A percentile compares a stretch with the other conserved stretches of the same genome.
Evolutionary conservation across 2,113 vertebrate genomes (phyloP).

Genomic region (Zapornia atra): DNA sequence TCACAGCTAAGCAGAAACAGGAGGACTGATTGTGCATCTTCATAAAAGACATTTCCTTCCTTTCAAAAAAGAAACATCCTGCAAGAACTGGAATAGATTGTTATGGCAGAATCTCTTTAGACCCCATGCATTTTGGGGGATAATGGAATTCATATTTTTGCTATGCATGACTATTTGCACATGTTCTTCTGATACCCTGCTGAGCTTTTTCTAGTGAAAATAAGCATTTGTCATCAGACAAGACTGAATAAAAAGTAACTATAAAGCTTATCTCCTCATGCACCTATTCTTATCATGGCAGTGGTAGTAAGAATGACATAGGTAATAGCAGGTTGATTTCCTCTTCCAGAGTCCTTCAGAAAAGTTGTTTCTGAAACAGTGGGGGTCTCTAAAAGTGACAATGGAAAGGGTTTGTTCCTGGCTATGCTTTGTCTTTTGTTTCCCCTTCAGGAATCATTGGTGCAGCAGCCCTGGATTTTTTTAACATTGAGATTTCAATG

Average conservation of each 20-base stretch:
- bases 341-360: background rate
- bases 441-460: constrained; percentile 76
- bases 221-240: background rate
- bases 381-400: background rate
- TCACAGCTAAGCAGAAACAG: background rate
- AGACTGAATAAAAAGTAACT: background rate
- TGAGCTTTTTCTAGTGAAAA: background rate
- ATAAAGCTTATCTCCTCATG: background rate
- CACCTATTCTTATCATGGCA: background rate
- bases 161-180: background rate
- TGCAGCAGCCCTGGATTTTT: constrained; percentile 82
- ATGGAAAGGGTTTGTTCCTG: background rate
- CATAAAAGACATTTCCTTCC: background rate
- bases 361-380: background rate
- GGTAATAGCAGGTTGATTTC: background rate
- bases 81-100: background rate
- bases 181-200: background rate
- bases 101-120: background rate
- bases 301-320: rapidly evolving
- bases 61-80: background rate
- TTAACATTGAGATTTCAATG: constrained; percentile 83
- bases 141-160: background rate
- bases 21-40: background rate
- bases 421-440: background rate
- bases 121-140: background rate